Base-by-base conservation (phyloP, 2,113 vertebrate genomes). In the Aythya baeri region DNA sequence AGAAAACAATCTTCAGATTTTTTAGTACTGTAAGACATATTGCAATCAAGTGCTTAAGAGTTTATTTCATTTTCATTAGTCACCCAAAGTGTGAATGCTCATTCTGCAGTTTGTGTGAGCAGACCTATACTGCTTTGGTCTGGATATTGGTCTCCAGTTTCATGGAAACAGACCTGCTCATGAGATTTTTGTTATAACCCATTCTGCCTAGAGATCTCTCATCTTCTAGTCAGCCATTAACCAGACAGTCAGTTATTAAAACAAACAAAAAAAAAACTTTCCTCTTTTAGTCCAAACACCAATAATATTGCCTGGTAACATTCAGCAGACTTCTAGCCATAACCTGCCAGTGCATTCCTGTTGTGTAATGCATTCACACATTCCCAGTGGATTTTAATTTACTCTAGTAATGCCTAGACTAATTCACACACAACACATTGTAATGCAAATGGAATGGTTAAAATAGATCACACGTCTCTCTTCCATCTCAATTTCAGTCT, bases 391-490 rank as follows among this genome's bases (percentile, higher is more conserved):
- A 89, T 95, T 95, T 95, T 83, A 71, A 96, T 97, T 96, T 96
- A 92, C 81, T 86, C 77, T 81, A 91, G 93, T 82, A 84, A 23
- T 93, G 79, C 67, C 74, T 67, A 59, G 59, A 70, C 77, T 88
- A 95, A 95, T 96, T 92, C 83, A 88, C 87, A 93, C 75, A 75
- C 86, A 75, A 49, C 54, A 92, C 58, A 95, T 95, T 96, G 88
- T 92, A 91, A 98, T 97, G 95, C 95, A 96, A 95, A 97, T 97
- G 97, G 98, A 98, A 98, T 92, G 96, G 98, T 91, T 98, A 96
- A 97, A 95, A 98, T 88, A 97, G 97, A 98, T 98, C 97, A 97
- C 95, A 97, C 88, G 38, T 97, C 92, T 94, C 97, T 55, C 94
- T 88, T 94, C 97, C 97, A 82, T 97, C 95, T 94, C 65, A 70